phyloP scores from a whole-genome alignment of 2,888 invertebrate species.

The Tipula lateralis region DNA sequence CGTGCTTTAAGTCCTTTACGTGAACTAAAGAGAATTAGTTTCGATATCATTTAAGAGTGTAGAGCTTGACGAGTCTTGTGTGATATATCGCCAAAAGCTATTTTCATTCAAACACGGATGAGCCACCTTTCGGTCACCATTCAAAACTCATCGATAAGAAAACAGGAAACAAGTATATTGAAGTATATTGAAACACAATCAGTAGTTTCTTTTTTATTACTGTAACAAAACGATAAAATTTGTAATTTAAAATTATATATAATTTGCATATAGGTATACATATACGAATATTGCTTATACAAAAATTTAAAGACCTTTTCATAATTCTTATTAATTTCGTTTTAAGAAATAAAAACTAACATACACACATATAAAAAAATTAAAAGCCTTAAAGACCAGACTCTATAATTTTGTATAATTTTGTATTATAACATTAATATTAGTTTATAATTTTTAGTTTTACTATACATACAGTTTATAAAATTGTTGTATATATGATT shows the following conservation, averaged over 20 bases:
- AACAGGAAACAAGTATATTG: too few relatives aligned
- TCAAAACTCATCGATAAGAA: too few relatives aligned
- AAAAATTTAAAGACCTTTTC: conserved; percentile 15
- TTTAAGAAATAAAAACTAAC: background rate
- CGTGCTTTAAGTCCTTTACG: too few relatives aligned
- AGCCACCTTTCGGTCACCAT: too few relatives aligned
- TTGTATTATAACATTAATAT: conserved; percentile 11
- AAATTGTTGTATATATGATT: background rate
- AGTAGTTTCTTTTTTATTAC: background rate
- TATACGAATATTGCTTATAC: background rate
- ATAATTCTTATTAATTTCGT: background rate
- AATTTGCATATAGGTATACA: background rate
- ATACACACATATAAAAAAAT: background rate
- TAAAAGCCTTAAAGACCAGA: background rate
- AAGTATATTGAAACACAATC: background rate
- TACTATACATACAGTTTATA: background rate
- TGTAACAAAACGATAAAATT: conserved; percentile 19
- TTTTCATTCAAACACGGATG: too few relatives aligned
- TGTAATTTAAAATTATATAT: conserved; percentile 1
- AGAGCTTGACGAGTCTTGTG: too few relatives aligned
- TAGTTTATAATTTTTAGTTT: background rate
- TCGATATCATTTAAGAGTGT: too few relatives aligned
- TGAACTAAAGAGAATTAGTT: too few relatives aligned
- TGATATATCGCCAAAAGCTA: too few relatives aligned
- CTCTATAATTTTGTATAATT: conserved; percentile 24